Percentiles rank a stretch among this genome's conserved stretches.
Conservation (phyloP, 2,888 invertebrate genomes). For the Oxyteleia sp. region DNA sequence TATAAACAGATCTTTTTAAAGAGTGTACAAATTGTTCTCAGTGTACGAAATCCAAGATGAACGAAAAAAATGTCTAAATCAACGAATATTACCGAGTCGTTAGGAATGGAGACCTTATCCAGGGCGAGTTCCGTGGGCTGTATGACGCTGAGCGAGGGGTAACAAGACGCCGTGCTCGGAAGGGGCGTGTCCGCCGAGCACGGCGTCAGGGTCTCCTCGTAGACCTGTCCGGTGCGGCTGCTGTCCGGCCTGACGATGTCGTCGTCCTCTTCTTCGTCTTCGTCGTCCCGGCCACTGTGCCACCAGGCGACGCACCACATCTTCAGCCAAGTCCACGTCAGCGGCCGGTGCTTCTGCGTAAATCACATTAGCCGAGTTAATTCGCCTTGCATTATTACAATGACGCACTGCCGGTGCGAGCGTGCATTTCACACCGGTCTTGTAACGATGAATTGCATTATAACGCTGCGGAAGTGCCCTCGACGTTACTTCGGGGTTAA, state of each 20-base stretch:
- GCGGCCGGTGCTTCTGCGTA: slow-evolving; percentile 87
- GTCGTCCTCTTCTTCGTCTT: slow-evolving; percentile 92
- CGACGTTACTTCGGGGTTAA: background rate
- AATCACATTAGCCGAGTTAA: slow-evolving; percentile 25
- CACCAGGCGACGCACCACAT: slow-evolving; percentile 97
- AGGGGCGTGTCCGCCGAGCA: slow-evolving; percentile 95
- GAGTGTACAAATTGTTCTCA: too few relatives aligned
- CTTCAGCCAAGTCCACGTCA: slow-evolving; percentile 89
- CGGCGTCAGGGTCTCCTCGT: slow-evolving; percentile 90
- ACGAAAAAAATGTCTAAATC: too few relatives aligned
- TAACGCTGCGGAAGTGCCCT: slow-evolving; percentile 1
- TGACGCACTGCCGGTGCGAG: background rate
- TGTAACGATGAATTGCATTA: slow-evolving; percentile 7
- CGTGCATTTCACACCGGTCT: slow-evolving; percentile 3
- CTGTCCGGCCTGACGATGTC: slow-evolving; percentile 91
- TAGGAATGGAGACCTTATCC: too few relatives aligned
- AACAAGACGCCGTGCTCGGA: slow-evolving; percentile 89
- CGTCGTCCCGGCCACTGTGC: slow-evolving; percentile 95
- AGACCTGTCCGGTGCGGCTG: slow-evolving; percentile 89
- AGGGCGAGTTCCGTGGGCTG: too few relatives aligned
- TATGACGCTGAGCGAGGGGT: too few relatives aligned
- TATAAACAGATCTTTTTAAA: too few relatives aligned
- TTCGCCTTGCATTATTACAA: slow-evolving; percentile 2
- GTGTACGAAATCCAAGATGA: too few relatives aligned
- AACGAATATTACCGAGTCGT: too few relatives aligned